Percentiles rank a stretch among this genome's conserved stretches.
phyloP scores from a whole-genome alignment of 2,797 vertebrate genomes.

The Cirrhinus mrigala region DNA sequence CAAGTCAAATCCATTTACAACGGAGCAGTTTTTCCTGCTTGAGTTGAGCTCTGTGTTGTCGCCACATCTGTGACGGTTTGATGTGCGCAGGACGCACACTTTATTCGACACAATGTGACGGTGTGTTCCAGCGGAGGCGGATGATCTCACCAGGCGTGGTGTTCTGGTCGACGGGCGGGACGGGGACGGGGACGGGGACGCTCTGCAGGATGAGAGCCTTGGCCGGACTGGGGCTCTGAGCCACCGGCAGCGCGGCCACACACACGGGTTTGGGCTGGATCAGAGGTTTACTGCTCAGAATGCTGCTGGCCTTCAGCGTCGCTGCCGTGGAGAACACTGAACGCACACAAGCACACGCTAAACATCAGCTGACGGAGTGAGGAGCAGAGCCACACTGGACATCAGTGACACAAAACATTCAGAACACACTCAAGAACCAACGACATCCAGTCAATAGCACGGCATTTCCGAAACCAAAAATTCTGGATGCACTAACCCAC shows the following conservation, averaged over 20 bases:
- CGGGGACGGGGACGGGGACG: conserved; percentile 55
- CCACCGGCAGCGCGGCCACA: conserved; percentile 74
- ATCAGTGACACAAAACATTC: background rate
- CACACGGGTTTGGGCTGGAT: conserved; percentile 87
- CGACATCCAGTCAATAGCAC: background rate
- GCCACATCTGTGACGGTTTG: background rate
- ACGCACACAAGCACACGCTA: background rate
- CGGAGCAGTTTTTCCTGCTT: background rate
- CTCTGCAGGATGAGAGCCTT: conserved; percentile 86
- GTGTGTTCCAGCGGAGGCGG: background rate
- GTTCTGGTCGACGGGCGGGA: conserved; percentile 71
- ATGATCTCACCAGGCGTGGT: conserved; percentile 73
- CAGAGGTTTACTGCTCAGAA: conserved; percentile 80
- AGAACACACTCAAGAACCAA: background rate
- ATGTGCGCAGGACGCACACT: background rate
- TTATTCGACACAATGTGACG: no score
- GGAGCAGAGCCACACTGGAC: no score
- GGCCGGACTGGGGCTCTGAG: conserved; percentile 66
- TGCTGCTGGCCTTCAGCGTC: conserved; percentile 74
- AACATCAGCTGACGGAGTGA: background rate
- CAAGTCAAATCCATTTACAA: no score
- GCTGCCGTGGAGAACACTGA: conserved; percentile 62
- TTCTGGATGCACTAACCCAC: no score
- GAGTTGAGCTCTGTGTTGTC: background rate
- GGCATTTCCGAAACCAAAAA: no score